Evolutionary conservation across 2,797 vertebrate species (phyloP).

Genomic region (Tapirus indicus): DNA sequence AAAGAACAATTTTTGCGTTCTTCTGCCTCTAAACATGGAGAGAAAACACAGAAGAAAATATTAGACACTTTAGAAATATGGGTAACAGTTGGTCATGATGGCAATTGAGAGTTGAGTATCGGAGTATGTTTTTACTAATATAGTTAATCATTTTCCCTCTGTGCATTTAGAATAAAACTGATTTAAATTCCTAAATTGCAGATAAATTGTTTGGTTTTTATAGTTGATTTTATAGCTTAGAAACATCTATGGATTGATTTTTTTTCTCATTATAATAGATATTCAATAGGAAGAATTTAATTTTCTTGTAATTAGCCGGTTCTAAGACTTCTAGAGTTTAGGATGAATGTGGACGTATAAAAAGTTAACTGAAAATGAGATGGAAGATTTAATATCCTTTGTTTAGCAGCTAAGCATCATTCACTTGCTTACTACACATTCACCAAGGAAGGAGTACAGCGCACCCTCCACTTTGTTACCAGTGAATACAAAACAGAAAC

Average conservation of each 20-base stretch:
- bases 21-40: not conserved
- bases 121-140: conserved; percentile 29
- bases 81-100: not conserved
- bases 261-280: conserved; percentile 47
- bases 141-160: conserved; percentile 18
- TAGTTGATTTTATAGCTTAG: not conserved
- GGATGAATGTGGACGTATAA: not conserved
- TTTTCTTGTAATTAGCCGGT: conserved; percentile 25
- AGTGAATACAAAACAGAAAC: conserved; percentile 14
- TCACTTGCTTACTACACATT: not conserved
- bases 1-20: not conserved
- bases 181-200: not conserved
- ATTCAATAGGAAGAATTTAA: conserved; percentile 32
- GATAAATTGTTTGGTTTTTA: not conserved
- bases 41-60: not conserved
- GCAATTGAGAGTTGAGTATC: not conserved
- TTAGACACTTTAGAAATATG: not conserved
- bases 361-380: conserved; percentile 51
- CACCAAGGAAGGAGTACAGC: not conserved
- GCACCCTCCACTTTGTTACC: not conserved
- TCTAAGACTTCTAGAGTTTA: not conserved
- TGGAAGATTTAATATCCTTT: conserved; percentile 17
- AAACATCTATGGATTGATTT: not conserved
- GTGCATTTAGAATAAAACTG: not conserved
- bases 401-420: not conserved